These are phyloP conservation scores for Diploscapter pachys DNA, from an alignment of 1,140 invertebrate species.

Conservation along the genomic window DNA sequence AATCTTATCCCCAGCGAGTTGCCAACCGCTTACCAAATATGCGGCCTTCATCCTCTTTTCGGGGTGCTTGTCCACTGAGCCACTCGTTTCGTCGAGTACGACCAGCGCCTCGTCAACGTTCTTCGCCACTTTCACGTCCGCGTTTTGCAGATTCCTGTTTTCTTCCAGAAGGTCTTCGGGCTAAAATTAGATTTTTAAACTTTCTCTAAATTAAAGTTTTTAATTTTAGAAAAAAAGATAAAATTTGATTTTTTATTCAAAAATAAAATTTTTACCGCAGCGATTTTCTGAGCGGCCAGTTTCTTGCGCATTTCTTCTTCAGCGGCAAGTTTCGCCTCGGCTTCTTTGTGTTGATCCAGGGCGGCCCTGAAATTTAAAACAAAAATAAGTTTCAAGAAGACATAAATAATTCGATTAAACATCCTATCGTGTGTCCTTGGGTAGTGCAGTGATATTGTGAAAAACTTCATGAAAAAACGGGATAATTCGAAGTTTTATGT, in stretches of 20 bases:
- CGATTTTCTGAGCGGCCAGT: conserved; percentile 37
- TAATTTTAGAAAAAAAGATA: no score
- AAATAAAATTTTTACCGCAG: conserved; percentile 13
- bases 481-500: no score
- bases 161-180: conserved; percentile 70
- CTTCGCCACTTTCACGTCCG: conserved; percentile 80
- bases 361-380: background rate
- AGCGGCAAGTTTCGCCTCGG: conserved; percentile 12
- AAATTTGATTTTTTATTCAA: background rate
- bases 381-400: no score
- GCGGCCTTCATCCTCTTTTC: conserved; percentile 91
- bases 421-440: no score
- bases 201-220: no score
- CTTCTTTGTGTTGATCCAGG: conserved; percentile 29
- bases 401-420: no score
- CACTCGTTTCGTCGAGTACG: conserved; percentile 71
- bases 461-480: no score
- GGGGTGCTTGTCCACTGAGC: conserved; percentile 71
- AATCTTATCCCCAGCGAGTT: no score
- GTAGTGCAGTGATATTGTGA: no score
- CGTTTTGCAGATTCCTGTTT: conserved; percentile 81
- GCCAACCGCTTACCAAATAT: conserved; percentile 64
- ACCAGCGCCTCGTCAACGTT: conserved; percentile 83
- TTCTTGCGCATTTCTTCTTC: conserved; percentile 35
- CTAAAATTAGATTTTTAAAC: conserved; percentile 2